A percentile compares a stretch with the other conserved stretches of the same genome.
These are phyloP conservation scores for Oxyura jamaicensis DNA, from an alignment of 2,113 vertebrate species.

Conservation along the genomic window DNA sequence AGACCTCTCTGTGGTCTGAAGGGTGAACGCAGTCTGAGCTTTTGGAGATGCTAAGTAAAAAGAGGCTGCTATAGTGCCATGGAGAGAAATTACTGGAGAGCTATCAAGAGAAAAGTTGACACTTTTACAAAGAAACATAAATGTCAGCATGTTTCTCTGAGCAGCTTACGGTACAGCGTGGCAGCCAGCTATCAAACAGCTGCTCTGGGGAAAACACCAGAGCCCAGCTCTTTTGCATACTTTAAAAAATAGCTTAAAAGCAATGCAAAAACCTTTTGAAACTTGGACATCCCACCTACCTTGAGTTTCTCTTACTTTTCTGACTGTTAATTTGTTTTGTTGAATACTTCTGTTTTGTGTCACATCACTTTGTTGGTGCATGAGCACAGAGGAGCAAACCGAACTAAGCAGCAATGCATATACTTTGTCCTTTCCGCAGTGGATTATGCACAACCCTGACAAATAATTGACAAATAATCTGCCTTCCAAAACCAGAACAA, in stretches of 20 bases:
- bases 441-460: background rate
- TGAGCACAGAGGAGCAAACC: background rate
- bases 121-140: background rate
- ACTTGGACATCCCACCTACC: background rate
- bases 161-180: background rate
- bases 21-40: background rate
- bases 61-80: background rate
- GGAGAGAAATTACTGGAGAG: background rate
- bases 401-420: background rate
- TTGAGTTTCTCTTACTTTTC: background rate
- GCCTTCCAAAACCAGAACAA: background rate
- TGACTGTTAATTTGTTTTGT: background rate
- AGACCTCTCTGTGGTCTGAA: background rate
- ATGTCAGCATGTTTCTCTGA: background rate
- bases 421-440: background rate
- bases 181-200: background rate
- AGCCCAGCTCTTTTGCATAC: background rate
- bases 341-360: background rate
- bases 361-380: background rate
- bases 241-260: background rate
- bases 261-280: rapidly evolving
- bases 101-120: background rate
- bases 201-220: background rate
- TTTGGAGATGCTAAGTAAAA: background rate
- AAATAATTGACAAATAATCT: background rate